These are phyloP conservation scores for Sisyra nigra DNA, from an alignment of 2,888 invertebrate genomes.

Conservation along the genomic window DNA sequence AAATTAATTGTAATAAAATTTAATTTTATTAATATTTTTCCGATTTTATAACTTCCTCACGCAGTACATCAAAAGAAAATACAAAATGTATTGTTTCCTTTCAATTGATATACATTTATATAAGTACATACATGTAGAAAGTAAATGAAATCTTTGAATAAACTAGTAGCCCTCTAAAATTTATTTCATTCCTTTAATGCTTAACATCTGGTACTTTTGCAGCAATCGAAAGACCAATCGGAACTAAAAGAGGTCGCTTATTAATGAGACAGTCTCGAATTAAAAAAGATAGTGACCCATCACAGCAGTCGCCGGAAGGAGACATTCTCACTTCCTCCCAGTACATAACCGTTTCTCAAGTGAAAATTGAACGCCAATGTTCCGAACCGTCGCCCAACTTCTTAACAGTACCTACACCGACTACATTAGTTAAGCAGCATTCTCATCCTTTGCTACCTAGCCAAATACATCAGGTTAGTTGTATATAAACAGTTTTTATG, in stretches of 20 bases:
- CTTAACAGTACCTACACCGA: conserved; percentile 37
- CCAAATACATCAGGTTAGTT: conserved; percentile 26
- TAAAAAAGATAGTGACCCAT: conserved; percentile 42
- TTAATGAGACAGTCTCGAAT: conserved; percentile 49
- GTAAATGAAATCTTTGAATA: too few species aligned
- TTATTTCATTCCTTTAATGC: not conserved
- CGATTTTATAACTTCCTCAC: too few species aligned
- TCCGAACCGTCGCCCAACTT: conserved; percentile 44
- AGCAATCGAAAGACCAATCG: conserved; percentile 23
- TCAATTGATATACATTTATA: too few species aligned
- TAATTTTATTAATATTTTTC: too few species aligned
- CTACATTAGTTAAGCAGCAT: conserved; percentile 45
- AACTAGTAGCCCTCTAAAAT: too few species aligned
- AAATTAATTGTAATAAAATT: too few species aligned
- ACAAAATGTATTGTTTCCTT: too few species aligned
- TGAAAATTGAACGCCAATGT: conserved; percentile 38
- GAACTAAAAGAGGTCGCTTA: conserved; percentile 43
- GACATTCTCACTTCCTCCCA: conserved; percentile 14
- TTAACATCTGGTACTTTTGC: conserved; percentile 3
- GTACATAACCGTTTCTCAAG: conserved; percentile 29
- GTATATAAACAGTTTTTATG: conserved; percentile 1
- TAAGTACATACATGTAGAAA: too few species aligned
- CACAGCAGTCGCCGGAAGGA: conserved; percentile 21
- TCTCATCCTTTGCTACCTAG: conserved; percentile 47
- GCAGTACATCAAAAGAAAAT: too few species aligned